phyloP scores from a whole-genome alignment of 2,113 vertebrate species.

The Heloderma charlesbogerti region DNA sequence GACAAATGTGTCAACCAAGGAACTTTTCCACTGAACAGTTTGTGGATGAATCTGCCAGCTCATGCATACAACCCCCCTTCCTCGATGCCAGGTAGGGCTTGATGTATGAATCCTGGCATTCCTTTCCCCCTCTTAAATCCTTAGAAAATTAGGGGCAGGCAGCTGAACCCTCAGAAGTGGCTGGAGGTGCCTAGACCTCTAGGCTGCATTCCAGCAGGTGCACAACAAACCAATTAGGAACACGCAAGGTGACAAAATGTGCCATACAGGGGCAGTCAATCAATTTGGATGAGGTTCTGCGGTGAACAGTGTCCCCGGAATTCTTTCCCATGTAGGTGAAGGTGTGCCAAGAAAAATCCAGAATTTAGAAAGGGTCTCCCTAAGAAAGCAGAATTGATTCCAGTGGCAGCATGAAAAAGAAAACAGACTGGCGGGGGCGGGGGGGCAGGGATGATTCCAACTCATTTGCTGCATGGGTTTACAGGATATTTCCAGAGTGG shows the following conservation, averaged over 20 bases:
- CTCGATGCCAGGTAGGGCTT: background rate
- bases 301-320: conserved; percentile 43
- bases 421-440: fast-evolving
- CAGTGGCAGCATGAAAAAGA: background rate
- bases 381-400: background rate
- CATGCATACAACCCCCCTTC: background rate
- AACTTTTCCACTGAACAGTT: conserved; percentile 18
- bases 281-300: conserved; percentile 39
- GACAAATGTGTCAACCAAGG: conserved; percentile 18
- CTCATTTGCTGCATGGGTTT: background rate
- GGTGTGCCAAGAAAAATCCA: background rate
- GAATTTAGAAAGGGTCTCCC: background rate
- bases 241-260: conserved; percentile 67
- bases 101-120: conserved; percentile 40
- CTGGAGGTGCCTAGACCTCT: conserved; percentile 60
- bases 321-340: background rate
- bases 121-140: conserved; percentile 35
- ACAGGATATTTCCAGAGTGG: background rate
- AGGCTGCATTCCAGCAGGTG: conserved; percentile 68
- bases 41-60: conserved; percentile 28
- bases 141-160: conserved; percentile 15
- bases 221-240: conserved; percentile 62
- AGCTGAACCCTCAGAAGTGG: conserved; percentile 48
- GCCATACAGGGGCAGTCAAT: background rate
- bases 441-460: background rate